Evolutionary conservation across 2,888 invertebrate genomes (phyloP).

Genomic region (Pecten maximus): DNA sequence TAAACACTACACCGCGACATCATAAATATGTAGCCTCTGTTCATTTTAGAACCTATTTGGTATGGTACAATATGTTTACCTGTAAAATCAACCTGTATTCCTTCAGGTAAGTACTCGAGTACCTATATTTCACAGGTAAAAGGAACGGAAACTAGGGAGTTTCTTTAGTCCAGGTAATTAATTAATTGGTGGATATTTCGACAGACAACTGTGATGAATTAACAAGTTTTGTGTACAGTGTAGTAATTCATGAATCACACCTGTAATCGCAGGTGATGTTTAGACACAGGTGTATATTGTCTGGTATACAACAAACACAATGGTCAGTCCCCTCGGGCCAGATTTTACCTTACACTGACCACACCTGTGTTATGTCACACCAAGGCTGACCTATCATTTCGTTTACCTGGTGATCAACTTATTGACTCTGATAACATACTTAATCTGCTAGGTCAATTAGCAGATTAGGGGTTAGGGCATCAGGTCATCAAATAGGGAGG

Average conservation of each 20-base stretch:
- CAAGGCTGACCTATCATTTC: neutral
- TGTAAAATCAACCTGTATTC: neutral
- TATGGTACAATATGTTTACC: neutral
- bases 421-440: neutral
- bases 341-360: neutral
- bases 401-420: constrained; percentile 9
- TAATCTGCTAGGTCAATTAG: neutral
- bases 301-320: constrained; percentile 13
- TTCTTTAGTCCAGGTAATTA: neutral
- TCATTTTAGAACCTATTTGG: neutral
- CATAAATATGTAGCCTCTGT: neutral
- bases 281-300: neutral
- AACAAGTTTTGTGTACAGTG: constrained; percentile 1
- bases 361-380: constrained; percentile 25
- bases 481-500: neutral
- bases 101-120: neutral
- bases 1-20: neutral
- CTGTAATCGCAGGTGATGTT: neutral
- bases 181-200: neutral
- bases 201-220: constrained; percentile 23
- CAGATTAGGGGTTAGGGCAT: neutral
- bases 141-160: neutral
- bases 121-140: neutral
- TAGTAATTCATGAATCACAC: neutral
- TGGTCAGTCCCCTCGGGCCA: neutral